Base-by-base conservation (phyloP, 1,140 invertebrate species). In the Papilio helenus region DNA sequence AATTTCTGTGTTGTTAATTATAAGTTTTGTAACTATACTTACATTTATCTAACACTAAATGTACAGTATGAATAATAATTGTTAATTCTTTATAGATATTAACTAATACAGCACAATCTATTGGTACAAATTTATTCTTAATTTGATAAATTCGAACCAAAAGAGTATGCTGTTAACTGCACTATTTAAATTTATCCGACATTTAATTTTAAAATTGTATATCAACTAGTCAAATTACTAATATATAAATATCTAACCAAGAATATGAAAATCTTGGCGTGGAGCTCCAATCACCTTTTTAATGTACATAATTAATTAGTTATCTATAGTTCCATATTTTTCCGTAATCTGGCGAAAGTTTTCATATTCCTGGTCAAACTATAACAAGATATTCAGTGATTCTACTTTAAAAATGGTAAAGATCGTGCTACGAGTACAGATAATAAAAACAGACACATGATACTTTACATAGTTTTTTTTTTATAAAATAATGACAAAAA, bases 391-490 rank as follows among this genome's bases (percentile, higher is more conserved):
- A 65, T 18, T 65, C 20, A 55, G 76, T 77, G 76, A 44, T 26
- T 65, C 76, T 77, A 77, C 76, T 26, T 65, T 65, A 29, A n/a
- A 39, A 77, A 77, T 77, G 76, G 76, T 77, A 77, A 77, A 77
- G 76, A 77, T 77, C 76, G 76, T 77, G 76, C 76, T 77, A 77
- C 58, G 76, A 77, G 55, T 65, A 77, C 58, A 77, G 76, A 77
- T 65, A 77, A 26, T 44, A 14, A 26, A 76, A 76, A 72, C 20
- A 58, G 23, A 61, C 39, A 80, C n/a, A 49, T 46, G 42, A 74
- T 34, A 65, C 34, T 44, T 74, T 61, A 42, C 29, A 58, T 58
- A 73, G 51, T 55, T 20, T 46, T 46, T 72, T 51, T 79, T 79
- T 72, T 34, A 71, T 34, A 49, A 74, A 49, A 80, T 76, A 76